Percentiles rank a stretch among this genome's conserved stretches.
These are phyloP conservation scores for Dermolepida albohirtum DNA, from an alignment of 2,888 invertebrate genomes.

Conservation along the genomic window DNA sequence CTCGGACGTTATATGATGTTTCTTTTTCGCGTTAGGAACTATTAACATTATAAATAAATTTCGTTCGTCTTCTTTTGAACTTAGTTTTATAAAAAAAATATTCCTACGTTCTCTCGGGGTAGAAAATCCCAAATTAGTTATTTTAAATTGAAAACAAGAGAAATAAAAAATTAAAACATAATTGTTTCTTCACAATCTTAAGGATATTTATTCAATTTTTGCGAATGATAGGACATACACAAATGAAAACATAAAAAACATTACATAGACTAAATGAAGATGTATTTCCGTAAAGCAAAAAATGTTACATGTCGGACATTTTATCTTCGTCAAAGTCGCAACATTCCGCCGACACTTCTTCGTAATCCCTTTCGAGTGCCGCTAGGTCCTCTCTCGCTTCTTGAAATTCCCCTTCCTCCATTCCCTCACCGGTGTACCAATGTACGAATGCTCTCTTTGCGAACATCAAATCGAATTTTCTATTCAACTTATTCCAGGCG, in stretches of 20 bases:
- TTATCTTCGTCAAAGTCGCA: conserved; percentile 43
- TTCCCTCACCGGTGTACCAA: conserved; percentile 85
- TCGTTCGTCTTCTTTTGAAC: too few species aligned
- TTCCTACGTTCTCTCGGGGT: too few species aligned
- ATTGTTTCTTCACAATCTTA: conserved; percentile 9
- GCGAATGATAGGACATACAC: conserved; percentile 36
- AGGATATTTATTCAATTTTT: conserved; percentile 26
- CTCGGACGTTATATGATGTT: too few species aligned
- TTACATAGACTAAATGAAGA: conserved; percentile 36
- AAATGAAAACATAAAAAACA: conserved; percentile 39
- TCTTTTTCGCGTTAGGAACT: too few species aligned
- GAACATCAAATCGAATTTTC: conserved; percentile 96
- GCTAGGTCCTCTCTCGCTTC: conserved; percentile 85
- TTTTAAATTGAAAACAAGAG: not conserved
- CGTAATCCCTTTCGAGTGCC: conserved; percentile 79
- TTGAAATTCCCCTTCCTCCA: conserved; percentile 86
- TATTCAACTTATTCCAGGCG: conserved; percentile 90
- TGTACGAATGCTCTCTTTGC: conserved; percentile 94
- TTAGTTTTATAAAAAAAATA: too few species aligned
- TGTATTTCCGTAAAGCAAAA: conserved; percentile 38
- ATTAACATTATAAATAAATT: too few species aligned
- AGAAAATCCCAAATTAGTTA: too few species aligned
- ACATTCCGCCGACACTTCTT: conserved; percentile 77
- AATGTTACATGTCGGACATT: conserved; percentile 44
- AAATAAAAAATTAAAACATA: conserved; percentile 16